phyloP scores from a whole-genome alignment of 2,797 vertebrate genomes.

The Percopsis omiscomaycus region DNA sequence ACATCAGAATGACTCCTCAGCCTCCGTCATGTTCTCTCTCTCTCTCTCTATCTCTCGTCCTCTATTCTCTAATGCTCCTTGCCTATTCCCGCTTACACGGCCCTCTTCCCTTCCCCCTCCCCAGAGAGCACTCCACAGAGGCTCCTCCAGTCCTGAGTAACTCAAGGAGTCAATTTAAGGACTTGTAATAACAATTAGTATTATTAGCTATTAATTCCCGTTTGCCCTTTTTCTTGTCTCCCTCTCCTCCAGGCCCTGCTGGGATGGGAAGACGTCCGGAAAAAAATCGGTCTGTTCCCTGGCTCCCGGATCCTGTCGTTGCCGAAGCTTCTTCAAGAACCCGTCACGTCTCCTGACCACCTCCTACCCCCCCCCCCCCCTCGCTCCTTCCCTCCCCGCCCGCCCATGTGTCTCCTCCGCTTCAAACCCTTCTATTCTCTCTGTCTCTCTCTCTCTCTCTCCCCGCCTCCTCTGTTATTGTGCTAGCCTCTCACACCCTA shows the following conservation, averaged over 20 bases:
- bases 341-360: conserved; percentile 26
- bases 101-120: conserved; percentile 47
- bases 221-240: conserved; percentile 23
- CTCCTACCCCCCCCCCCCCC: conserved; percentile 8
- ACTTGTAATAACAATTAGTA: too few relatives aligned
- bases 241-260: conserved; percentile 43
- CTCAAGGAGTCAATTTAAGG: conserved; percentile 16
- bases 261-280: conserved; percentile 28
- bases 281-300: conserved; percentile 11
- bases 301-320: conserved; percentile 27
- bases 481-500: conserved; percentile 15
- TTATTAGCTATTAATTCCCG: conserved; percentile 7
- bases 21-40: conserved; percentile 55
- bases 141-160: conserved; percentile 40
- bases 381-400: conserved; percentile 14
- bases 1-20: conserved; percentile 55
- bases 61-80: conserved; percentile 42
- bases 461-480: neutral
- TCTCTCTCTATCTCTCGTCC: conserved; percentile 29
- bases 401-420: neutral
- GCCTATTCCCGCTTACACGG: conserved; percentile 53
- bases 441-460: neutral
- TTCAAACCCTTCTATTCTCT: conserved; percentile 8
- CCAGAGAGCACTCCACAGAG: conserved; percentile 39
- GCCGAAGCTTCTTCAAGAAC: conserved; percentile 20